Conservation (phyloP, 1,140 invertebrate species). For the Pseudoatta argentina region DNA sequence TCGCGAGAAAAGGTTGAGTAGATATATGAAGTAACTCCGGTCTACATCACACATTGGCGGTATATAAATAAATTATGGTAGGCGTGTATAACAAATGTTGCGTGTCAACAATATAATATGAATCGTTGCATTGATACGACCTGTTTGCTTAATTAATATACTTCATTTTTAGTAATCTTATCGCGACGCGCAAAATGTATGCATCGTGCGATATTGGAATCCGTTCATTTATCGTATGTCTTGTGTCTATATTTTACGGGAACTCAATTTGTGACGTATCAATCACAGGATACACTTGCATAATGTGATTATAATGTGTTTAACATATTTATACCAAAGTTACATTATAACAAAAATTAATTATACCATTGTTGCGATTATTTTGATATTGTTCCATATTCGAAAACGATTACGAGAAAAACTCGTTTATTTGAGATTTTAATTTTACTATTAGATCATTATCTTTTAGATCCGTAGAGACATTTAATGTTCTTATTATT, state of each 20-base stretch:
- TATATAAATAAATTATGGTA: constrained; percentile 54
- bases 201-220: neutral
- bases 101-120: constrained; percentile 32
- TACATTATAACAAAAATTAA: constrained; percentile 9
- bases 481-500: constrained; percentile 33
- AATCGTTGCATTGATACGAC: constrained; percentile 12
- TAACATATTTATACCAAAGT: constrained; percentile 47
- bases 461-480: neutral
- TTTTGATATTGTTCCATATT: neutral
- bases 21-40: constrained; percentile 29
- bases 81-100: constrained; percentile 51
- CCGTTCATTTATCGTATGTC: constrained; percentile 36
- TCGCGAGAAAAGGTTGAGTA: constrained; percentile 38
- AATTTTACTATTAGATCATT: constrained; percentile 20
- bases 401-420: neutral
- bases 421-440: neutral
- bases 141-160: constrained; percentile 31
- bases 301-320: constrained; percentile 1
- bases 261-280: neutral
- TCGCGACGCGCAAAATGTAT: neutral
- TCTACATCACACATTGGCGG: constrained; percentile 35
- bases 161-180: constrained; percentile 23
- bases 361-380: constrained; percentile 10
- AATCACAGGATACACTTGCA: neutral
- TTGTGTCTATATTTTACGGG: constrained; percentile 9